These are phyloP conservation scores for Pimephales promelas DNA, from an alignment of 2,113 vertebrate species.

Conservation along the genomic window DNA sequence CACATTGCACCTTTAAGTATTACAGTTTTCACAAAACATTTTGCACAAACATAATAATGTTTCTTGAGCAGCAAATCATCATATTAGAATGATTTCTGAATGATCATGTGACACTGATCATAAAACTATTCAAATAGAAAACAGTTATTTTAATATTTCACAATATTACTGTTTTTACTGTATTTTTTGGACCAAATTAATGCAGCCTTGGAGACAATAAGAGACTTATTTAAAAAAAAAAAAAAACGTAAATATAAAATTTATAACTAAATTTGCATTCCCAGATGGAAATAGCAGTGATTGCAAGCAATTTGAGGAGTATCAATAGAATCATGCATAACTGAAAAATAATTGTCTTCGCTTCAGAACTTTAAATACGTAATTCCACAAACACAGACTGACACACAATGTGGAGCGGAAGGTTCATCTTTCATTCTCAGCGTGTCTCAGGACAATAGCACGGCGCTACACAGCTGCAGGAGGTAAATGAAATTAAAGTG, in stretches of 20 bases:
- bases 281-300: not conserved
- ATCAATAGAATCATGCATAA: not conserved
- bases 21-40: no score
- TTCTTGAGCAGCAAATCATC: no score
- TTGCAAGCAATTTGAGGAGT: not conserved
- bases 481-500: not conserved
- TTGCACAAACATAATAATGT: no score
- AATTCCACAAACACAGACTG: not conserved
- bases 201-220: not conserved
- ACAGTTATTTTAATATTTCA: no score
- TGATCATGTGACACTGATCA: no score
- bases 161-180: no score
- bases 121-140: no score
- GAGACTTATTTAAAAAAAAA: not conserved
- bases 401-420: not conserved
- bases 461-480: not conserved
- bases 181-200: not conserved
- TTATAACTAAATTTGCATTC: not conserved
- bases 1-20: no score
- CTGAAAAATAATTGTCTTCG: not conserved
- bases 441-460: slow-evolving; percentile 14
- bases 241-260: not conserved
- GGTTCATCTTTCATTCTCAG: not conserved
- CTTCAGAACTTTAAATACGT: not conserved
- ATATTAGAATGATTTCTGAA: no score